A percentile compares a stretch with the other conserved stretches of the same genome.
phyloP scores from a whole-genome alignment of 2,888 invertebrate genomes.

The Heliconius erato region DNA sequence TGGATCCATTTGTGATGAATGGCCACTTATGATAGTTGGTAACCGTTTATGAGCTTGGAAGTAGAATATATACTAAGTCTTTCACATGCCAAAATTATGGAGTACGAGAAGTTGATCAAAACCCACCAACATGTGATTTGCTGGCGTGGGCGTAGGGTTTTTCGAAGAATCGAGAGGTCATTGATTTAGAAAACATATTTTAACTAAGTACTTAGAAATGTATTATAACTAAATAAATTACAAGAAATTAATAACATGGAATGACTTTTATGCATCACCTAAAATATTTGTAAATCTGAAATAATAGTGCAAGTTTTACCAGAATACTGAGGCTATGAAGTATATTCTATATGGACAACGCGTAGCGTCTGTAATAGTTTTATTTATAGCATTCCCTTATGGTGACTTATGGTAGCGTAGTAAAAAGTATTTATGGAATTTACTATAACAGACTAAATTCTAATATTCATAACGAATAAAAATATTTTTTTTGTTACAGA shows the following conservation, averaged over 20 bases:
- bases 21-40: constrained; percentile 65
- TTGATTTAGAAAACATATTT: constrained; percentile 67
- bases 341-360: constrained; percentile 75
- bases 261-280: neutral
- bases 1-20: constrained; percentile 81
- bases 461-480: neutral
- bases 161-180: constrained; percentile 67
- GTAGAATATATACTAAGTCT: constrained; percentile 45
- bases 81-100: constrained; percentile 38
- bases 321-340: constrained; percentile 75
- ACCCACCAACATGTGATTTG: neutral
- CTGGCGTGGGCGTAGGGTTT: constrained; percentile 28
- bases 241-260: neutral
- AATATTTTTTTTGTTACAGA: constrained; percentile 50
- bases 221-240: neutral
- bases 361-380: constrained; percentile 76
- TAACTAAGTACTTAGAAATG: constrained; percentile 1
- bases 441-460: constrained; percentile 25
- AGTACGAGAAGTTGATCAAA: constrained; percentile 3
- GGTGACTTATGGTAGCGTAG: constrained; percentile 58
- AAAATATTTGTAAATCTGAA: constrained; percentile 50
- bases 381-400: constrained; percentile 69
- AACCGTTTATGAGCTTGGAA: constrained; percentile 51
- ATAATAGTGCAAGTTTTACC: constrained; percentile 40
- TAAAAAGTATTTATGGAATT: constrained; percentile 50